Evolutionary conservation across 64 coral and sea anemone species (phyloP), one percentile per base, ranked within the genome.

Genomic region (Stylophora pistillata): DNA sequence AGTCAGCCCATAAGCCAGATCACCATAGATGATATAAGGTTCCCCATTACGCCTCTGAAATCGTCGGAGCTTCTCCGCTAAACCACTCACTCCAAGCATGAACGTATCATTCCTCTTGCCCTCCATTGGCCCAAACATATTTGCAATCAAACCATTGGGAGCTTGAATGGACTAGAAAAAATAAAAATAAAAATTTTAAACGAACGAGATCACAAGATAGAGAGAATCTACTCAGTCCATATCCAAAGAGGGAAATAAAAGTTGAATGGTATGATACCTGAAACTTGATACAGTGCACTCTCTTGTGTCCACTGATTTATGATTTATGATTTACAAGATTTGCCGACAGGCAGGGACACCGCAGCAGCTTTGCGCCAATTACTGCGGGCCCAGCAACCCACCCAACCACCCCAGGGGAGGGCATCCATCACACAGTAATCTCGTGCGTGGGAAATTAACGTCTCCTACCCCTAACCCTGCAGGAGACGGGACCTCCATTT

Each of bases 1-100:
- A 32, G 81, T 15, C 9, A 85, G 11, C 15, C 81, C 81, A 85
- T 66, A 85, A 23, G 65, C 65, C n/a, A 33, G 83, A 14, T 71
- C 83, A 9, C 83, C 83, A 55, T 55, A 81, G 47, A 57, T 59
- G 21, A 81, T 29, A 60, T 81, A 81, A 31, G 78, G 78, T 61
- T 81, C 21, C 41, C 84, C 84, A 20, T 37, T 55, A n/a, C 33
- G 84, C 71, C 5, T 86, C 68, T 86, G 84, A 25, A 86, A 86
- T 86, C 72, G 27, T 9, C 28, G 27, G 25, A 74, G 29, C 25
- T 74, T 74, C 10, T 74, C 28, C 27, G 72, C 21, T 13, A 74
- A 30, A 30, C 72, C 25, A 31, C 72, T 74, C 25, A 74, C 72
- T 31, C 72, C 72, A 28, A 34, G 72, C 72, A 31, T 74, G 28